These are phyloP conservation scores for Acheta domesticus DNA, from an alignment of 2,888 invertebrate species.

Conservation along the genomic window DNA sequence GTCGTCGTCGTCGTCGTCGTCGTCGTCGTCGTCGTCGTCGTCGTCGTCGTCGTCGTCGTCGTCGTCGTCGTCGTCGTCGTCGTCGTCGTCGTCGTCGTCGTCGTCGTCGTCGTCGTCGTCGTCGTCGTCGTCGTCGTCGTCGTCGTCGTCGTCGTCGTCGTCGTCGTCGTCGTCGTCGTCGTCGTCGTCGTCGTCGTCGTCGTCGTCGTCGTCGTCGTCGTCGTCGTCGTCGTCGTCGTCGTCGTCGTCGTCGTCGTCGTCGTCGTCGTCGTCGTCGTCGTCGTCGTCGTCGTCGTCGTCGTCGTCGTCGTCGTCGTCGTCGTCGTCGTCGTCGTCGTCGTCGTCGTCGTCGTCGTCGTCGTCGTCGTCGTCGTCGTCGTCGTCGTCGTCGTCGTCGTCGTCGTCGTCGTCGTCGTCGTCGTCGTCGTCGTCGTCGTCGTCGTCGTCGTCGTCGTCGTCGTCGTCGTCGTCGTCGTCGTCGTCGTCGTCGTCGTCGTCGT, in stretches of 20 bases:
- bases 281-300: conserved; percentile 23
- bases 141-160: conserved; percentile 23
- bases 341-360: conserved; percentile 23
- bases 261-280: conserved; percentile 23
- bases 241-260: conserved; percentile 23
- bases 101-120: conserved; percentile 23
- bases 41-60: conserved; percentile 23
- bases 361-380: conserved; percentile 23
- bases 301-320: conserved; percentile 23
- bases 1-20: conserved; percentile 23
- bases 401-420: conserved; percentile 23
- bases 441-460: conserved; percentile 23
- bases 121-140: conserved; percentile 23
- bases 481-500: conserved; percentile 23
- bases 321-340: conserved; percentile 23
- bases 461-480: conserved; percentile 23
- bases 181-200: conserved; percentile 23
- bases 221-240: conserved; percentile 23
- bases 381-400: conserved; percentile 23
- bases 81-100: conserved; percentile 23
- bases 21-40: conserved; percentile 23
- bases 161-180: conserved; percentile 23
- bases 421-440: conserved; percentile 23
- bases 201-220: conserved; percentile 23
- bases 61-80: conserved; percentile 23